phyloP scores from a whole-genome alignment of 35 echinoderm and acorn worm species.

The Amphiura filiformis region DNA sequence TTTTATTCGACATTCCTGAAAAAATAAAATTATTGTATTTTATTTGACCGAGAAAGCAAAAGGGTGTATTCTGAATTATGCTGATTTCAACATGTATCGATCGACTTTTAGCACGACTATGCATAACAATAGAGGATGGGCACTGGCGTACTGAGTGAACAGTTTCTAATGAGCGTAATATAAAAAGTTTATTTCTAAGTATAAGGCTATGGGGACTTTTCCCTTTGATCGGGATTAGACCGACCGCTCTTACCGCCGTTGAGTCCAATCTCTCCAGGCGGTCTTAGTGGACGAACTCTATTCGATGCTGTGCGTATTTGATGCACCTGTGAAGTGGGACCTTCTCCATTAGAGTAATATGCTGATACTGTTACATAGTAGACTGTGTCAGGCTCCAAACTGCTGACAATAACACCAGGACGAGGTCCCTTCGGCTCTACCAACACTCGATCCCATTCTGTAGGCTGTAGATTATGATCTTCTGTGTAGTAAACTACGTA shows the following conservation, averaged over 20 bases:
- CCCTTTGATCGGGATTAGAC: too few relatives aligned
- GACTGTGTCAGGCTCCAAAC: background rate
- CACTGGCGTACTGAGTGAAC: too few relatives aligned
- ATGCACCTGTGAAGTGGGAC: background rate
- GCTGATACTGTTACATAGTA: background rate
- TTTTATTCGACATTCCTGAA: too few relatives aligned
- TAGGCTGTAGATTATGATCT: background rate
- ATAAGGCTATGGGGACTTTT: too few relatives aligned
- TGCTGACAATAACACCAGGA: background rate
- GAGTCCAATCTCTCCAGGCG: background rate
- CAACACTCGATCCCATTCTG: background rate
- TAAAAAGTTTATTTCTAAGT: too few relatives aligned
- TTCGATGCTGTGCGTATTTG: background rate
- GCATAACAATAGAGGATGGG: too few relatives aligned
- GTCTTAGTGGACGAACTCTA: background rate
- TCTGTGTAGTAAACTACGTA: background rate
- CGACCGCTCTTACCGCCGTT: background rate
- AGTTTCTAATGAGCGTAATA: too few relatives aligned
- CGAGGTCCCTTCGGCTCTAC: background rate
- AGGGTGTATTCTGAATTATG: too few relatives aligned
- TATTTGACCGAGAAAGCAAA: too few relatives aligned
- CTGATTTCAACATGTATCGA: too few relatives aligned
- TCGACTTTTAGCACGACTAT: too few relatives aligned
- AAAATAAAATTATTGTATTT: too few relatives aligned
- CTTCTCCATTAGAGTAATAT: background rate